Conservation (phyloP, 2,888 invertebrate species). For the Ypsolopha sequella region DNA sequence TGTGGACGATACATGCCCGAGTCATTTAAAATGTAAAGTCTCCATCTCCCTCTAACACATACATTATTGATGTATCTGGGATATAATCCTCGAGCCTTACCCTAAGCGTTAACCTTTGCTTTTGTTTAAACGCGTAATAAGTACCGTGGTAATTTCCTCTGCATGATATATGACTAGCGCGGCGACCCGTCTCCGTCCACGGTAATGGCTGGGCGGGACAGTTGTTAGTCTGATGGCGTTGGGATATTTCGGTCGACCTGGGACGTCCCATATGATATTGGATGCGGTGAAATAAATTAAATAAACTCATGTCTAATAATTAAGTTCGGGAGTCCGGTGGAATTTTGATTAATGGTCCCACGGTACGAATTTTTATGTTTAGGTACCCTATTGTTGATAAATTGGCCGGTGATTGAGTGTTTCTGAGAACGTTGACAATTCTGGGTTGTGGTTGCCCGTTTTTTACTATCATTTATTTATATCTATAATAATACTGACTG, state of each 20-base stretch:
- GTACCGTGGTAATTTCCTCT: slow-evolving; percentile 32
- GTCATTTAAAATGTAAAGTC: slow-evolving; percentile 1
- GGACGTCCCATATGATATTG: slow-evolving; percentile 28
- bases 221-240: slow-evolving; percentile 16
- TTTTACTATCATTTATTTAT: background rate
- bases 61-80: slow-evolving; percentile 5
- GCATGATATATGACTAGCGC: slow-evolving; percentile 15
- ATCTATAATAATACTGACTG: too few species aligned
- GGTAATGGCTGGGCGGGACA: slow-evolving; percentile 34
- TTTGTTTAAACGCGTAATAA: slow-evolving; percentile 35
- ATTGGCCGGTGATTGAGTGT: background rate
- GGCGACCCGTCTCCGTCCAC: slow-evolving; percentile 22
- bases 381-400: slow-evolving; percentile 1
- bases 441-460: background rate
- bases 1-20: slow-evolving; percentile 4
- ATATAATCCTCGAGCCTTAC: slow-evolving; percentile 2
- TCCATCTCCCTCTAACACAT: slow-evolving; percentile 1
- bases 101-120: slow-evolving; percentile 23
- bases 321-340: slow-evolving; percentile 29
- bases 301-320: slow-evolving; percentile 43
- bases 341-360: slow-evolving; percentile 33
- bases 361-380: slow-evolving; percentile 14
- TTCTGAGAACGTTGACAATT: background rate
- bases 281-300: slow-evolving; percentile 38
- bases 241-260: slow-evolving; percentile 20